These are phyloP conservation scores for Gopherus flavomarginatus DNA, from an alignment of 2,113 vertebrate species.

Conservation along the genomic window DNA sequence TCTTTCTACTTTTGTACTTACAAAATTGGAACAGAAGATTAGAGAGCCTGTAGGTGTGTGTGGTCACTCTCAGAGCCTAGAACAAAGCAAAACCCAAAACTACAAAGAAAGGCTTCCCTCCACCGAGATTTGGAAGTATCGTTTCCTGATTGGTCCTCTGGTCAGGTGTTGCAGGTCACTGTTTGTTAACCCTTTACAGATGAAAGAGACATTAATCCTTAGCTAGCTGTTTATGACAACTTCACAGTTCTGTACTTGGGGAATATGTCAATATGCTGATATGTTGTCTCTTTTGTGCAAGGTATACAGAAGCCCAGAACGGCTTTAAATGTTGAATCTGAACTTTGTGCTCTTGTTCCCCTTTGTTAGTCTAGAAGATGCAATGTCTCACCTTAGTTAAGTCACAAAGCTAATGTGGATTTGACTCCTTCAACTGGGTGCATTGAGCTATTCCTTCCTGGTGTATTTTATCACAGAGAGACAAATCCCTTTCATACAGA, in stretches of 20 bases:
- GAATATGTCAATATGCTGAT: background rate
- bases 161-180: too few relatives aligned
- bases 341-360: background rate
- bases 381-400: background rate
- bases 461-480: background rate
- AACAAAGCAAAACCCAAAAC: too few relatives aligned
- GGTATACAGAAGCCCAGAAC: background rate
- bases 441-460: background rate
- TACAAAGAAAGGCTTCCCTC: too few relatives aligned
- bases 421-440: background rate
- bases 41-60: too few relatives aligned
- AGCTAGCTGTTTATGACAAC: too few relatives aligned
- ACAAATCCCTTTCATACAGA: constrained; percentile 16
- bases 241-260: fast-evolving
- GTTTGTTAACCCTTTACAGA: too few relatives aligned
- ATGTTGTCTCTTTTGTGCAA: constrained; percentile 8
- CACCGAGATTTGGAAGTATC: too few relatives aligned
- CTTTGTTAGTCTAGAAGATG: background rate
- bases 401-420: background rate
- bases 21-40: too few relatives aligned
- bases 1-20: too few relatives aligned
- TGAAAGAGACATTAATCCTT: too few relatives aligned
- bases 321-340: fast-evolving
- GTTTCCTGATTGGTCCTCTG: too few relatives aligned
- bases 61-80: too few relatives aligned